Percentiles rank a stretch among this genome's conserved stretches.
phyloP scores from a whole-genome alignment of 2,113 vertebrate species.

The Ammospiza nelsoni region DNA sequence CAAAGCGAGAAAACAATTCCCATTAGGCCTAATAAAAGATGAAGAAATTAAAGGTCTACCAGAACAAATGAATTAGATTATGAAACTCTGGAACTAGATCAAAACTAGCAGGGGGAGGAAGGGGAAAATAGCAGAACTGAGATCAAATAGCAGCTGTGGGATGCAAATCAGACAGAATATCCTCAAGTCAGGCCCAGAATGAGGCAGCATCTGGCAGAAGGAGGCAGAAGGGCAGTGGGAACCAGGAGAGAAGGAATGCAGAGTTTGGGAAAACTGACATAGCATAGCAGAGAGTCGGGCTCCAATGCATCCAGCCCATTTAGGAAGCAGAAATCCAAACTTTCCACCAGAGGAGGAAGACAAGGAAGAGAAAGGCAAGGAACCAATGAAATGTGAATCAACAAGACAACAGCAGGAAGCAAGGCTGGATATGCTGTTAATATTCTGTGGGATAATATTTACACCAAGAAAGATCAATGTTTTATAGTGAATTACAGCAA shows the following conservation, averaged over 20 bases:
- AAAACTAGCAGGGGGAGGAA: not conserved
- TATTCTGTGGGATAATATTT: not conserved
- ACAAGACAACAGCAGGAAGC: not conserved
- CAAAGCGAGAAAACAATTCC: conserved; percentile 24
- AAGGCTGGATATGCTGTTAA: not conserved
- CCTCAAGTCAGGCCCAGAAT: not conserved
- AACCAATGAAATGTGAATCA: not conserved
- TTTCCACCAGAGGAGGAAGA: not conserved
- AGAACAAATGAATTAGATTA: conserved; percentile 51
- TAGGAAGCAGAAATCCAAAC: not conserved
- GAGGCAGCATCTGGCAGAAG: conserved; percentile 24
- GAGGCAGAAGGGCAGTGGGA: not conserved
- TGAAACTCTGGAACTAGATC: conserved; percentile 34
- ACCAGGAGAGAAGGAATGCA: not conserved
- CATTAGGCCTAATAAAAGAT: conserved; percentile 27
- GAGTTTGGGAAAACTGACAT: not conserved
- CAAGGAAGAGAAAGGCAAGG: not conserved
- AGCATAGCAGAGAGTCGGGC: not conserved
- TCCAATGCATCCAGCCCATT: not conserved
- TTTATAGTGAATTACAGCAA: not conserved
- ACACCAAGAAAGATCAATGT: not conserved
- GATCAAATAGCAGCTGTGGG: conserved; percentile 39
- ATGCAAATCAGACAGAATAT: conserved; percentile 28
- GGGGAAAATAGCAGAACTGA: not conserved
- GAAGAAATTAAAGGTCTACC: conserved; percentile 18